Conservation (phyloP, 2,113 vertebrate species). For the Setophaga petechia region DNA sequence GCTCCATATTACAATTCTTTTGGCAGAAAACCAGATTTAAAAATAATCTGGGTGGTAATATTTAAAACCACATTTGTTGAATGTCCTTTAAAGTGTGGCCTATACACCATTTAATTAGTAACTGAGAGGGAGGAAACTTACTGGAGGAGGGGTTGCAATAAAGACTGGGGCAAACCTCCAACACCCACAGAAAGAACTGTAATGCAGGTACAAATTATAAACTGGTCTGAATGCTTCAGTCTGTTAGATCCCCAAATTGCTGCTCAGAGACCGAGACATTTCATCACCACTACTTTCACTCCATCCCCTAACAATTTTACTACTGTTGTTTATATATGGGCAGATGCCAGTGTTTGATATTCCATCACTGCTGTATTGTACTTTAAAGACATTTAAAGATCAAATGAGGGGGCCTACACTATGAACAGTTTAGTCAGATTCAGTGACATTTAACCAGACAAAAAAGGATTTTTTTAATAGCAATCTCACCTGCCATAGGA, state of each 20-base stretch:
- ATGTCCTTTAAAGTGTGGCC: background rate
- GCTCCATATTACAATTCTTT: background rate
- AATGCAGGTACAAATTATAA: background rate
- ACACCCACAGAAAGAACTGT: background rate
- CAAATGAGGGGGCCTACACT: background rate
- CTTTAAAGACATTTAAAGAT: background rate
- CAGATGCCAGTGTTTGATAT: background rate
- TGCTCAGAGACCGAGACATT: background rate
- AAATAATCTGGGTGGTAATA: background rate
- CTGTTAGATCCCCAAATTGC: background rate
- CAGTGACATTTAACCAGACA: background rate
- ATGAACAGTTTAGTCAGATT: background rate
- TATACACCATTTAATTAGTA: constrained; percentile 9
- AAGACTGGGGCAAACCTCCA: background rate
- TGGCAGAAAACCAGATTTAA: constrained; percentile 17
- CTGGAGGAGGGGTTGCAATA: background rate
- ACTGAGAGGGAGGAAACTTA: background rate
- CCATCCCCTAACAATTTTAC: background rate
- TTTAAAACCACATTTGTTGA: constrained; percentile 1
- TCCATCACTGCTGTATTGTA: background rate
- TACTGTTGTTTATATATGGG: background rate
- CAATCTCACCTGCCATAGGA: constrained; percentile 88
- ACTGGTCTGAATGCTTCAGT: background rate
- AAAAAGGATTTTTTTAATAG: background rate
- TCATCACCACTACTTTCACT: background rate